phyloP scores from a whole-genome alignment of 2,888 invertebrate genomes.

The Pammene aurita region DNA sequence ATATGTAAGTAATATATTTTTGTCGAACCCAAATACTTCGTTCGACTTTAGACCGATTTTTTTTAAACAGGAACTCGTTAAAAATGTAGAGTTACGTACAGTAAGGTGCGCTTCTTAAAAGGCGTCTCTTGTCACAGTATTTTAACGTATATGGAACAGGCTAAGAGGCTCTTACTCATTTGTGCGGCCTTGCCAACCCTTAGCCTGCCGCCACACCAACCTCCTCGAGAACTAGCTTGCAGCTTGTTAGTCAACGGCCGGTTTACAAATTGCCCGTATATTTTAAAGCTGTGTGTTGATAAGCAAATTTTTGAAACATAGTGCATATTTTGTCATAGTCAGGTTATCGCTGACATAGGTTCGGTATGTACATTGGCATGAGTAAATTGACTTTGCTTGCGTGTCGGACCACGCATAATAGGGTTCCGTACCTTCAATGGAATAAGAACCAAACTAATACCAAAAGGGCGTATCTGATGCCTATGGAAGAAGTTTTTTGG shows the following conservation, averaged over 20 bases:
- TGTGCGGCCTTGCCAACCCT: constrained; percentile 46
- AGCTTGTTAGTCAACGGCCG: constrained; percentile 38
- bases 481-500: too few relatives aligned
- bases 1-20: background rate
- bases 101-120: constrained; percentile 26
- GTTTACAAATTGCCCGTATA: constrained; percentile 33
- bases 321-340: background rate
- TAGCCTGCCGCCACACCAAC: constrained; percentile 48
- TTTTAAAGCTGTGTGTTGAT: constrained; percentile 38
- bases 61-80: constrained; percentile 59
- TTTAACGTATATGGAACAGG: constrained; percentile 59
- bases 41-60: too few relatives aligned
- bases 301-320: background rate
- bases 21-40: too few relatives aligned
- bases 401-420: too few relatives aligned
- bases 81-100: constrained; percentile 46
- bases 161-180: constrained; percentile 55
- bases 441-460: too few relatives aligned
- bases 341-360: too few relatives aligned
- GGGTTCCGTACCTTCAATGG: too few relatives aligned
- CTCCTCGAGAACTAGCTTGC: constrained; percentile 43
- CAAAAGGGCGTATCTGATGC: too few relatives aligned
- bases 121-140: constrained; percentile 49
- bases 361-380: too few relatives aligned
- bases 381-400: too few relatives aligned